Evolutionary conservation across 2,113 vertebrate species (phyloP).

Genomic region (Lutjanus erythropterus): DNA sequence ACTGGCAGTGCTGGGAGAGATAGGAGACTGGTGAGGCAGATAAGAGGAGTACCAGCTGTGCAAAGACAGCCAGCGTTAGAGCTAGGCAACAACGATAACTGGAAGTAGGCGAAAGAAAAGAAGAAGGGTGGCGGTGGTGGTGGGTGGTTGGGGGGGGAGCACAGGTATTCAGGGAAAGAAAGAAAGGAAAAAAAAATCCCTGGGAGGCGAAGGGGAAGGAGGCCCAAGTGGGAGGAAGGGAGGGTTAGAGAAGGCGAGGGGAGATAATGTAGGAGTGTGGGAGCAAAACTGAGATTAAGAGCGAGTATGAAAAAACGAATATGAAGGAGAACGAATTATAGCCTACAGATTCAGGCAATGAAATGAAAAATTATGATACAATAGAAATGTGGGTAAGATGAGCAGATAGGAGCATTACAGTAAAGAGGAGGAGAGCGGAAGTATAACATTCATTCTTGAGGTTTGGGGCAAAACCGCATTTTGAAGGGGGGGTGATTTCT

Average conservation of each 20-base stretch:
- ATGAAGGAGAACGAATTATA: conserved; percentile 62
- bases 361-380: conserved; percentile 61
- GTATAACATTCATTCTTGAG: too few species aligned
- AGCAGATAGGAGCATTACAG: conserved; percentile 49
- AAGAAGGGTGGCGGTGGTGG: too few species aligned
- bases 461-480: too few species aligned
- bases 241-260: neutral
- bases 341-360: conserved; percentile 45
- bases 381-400: conserved; percentile 46
- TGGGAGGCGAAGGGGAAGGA: conserved; percentile 17
- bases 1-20: conserved; percentile 66
- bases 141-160: neutral
- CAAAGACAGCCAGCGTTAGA: conserved; percentile 61
- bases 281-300: conserved; percentile 66
- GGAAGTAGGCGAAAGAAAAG: conserved; percentile 29
- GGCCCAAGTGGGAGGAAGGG: conserved; percentile 17
- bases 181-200: conserved; percentile 15
- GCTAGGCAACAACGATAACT: conserved; percentile 43
- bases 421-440: neutral
- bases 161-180: conserved; percentile 48
- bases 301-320: conserved; percentile 36
- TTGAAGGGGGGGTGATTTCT: too few species aligned
- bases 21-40: conserved; percentile 71
- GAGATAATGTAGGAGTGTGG: conserved; percentile 52
- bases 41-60: conserved; percentile 69